These are phyloP conservation scores for Drosophila athabasca DNA, from an alignment of 1,140 invertebrate species.

Conservation along the genomic window DNA sequence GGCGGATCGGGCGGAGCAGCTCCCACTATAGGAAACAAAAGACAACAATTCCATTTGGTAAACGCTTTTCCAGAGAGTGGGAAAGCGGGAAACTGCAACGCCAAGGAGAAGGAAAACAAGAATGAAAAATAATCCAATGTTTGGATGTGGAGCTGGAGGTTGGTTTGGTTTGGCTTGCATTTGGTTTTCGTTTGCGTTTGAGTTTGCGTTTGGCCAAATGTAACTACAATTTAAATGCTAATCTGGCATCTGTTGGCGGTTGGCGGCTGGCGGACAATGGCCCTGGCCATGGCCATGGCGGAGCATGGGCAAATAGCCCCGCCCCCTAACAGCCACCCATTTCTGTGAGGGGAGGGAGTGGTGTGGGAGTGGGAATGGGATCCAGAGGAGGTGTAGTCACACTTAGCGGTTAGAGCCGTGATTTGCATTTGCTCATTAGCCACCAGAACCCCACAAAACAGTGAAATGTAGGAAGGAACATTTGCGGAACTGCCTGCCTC, in stretches of 20 bases:
- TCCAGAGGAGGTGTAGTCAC: constrained; percentile 11
- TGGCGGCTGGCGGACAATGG: constrained; percentile 55
- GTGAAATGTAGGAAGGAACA: background rate
- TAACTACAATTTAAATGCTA: constrained; percentile 81
- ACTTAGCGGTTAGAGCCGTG: constrained; percentile 33
- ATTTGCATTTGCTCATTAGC: constrained; percentile 62
- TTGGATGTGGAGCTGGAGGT: constrained; percentile 47
- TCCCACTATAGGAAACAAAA: constrained; percentile 66
- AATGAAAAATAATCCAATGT: constrained; percentile 74
- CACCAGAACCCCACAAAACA: constrained; percentile 20
- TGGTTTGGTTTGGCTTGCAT: constrained; percentile 30
- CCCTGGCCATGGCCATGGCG: constrained; percentile 11
- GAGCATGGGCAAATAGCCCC: constrained; percentile 69
- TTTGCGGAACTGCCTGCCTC: background rate
- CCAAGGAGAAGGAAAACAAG: constrained; percentile 50
- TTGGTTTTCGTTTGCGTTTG: constrained; percentile 39
- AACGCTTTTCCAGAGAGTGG: constrained; percentile 55
- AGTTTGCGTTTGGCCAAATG: constrained; percentile 66
- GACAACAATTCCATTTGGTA: constrained; percentile 80
- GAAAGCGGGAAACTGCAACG: constrained; percentile 49
- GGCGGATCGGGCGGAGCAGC: constrained; percentile 19
- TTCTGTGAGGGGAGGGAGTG: background rate
- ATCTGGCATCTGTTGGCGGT: constrained; percentile 77
- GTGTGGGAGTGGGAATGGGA: background rate
- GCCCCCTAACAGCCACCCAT: constrained; percentile 42